Conservation (phyloP, 2,797 vertebrate genomes). For the Corythornis leucogaster region DNA sequence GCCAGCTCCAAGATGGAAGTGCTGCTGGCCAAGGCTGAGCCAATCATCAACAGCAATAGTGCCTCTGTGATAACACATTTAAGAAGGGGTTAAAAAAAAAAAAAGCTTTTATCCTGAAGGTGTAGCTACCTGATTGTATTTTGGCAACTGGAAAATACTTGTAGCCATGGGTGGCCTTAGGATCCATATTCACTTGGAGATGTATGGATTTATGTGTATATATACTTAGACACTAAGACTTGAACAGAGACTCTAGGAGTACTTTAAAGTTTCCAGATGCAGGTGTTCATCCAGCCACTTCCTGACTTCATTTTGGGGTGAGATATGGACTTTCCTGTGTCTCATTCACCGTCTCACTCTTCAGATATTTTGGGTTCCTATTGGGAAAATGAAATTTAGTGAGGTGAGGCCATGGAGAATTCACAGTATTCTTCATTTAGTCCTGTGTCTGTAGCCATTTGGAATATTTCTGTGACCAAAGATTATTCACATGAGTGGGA, state of each 20-base stretch:
- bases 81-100: not conserved
- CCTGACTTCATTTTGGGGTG: not conserved
- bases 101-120: rapidly evolving
- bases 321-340: not conserved
- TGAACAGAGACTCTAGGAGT: not conserved
- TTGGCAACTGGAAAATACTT: not conserved
- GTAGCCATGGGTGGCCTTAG: not conserved
- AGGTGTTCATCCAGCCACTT: not conserved
- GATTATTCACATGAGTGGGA: not conserved
- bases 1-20: rapidly evolving
- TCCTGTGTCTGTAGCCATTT: not conserved
- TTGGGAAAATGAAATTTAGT: not conserved
- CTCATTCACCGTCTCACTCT: not conserved
- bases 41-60: not conserved
- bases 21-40: rapidly evolving
- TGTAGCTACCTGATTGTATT: not conserved
- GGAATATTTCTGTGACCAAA: not conserved
- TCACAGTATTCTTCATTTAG: rapidly evolving
- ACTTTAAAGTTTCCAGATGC: not conserved
- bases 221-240: not conserved
- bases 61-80: not conserved
- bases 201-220: not conserved
- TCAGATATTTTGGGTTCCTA: not conserved
- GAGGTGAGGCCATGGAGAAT: not conserved
- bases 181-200: rapidly evolving